phyloP scores from a whole-genome alignment of 1,140 invertebrate genomes.

The Drosophila murphyi region DNA sequence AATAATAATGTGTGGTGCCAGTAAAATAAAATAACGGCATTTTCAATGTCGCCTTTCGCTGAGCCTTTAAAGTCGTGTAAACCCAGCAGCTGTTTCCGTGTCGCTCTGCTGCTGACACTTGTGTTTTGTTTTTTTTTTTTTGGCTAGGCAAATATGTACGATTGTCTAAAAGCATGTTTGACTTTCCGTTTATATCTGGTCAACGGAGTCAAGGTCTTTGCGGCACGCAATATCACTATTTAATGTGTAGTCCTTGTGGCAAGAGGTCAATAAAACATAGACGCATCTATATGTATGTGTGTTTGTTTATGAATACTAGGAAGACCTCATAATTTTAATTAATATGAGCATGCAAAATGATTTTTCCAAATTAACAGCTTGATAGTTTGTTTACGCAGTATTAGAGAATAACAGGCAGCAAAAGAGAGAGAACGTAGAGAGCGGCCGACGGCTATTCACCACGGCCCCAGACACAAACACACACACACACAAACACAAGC shows the following conservation, averaged over 20 bases:
- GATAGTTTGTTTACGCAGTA: constrained; percentile 65
- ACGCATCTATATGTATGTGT: not conserved
- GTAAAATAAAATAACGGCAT: not conserved
- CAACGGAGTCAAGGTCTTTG: constrained; percentile 66
- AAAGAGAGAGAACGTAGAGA: constrained; percentile 10
- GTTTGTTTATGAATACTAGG: constrained; percentile 1
- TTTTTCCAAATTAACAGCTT: constrained; percentile 46
- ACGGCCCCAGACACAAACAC: constrained; percentile 14
- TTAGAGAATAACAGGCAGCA: constrained; percentile 18
- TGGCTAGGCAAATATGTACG: constrained; percentile 25
- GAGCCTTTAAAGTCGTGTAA: constrained; percentile 43
- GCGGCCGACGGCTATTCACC: constrained; percentile 22
- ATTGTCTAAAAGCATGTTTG: constrained; percentile 45
- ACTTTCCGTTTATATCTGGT: constrained; percentile 70
- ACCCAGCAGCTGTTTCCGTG: constrained; percentile 68
- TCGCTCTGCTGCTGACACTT: constrained; percentile 36
- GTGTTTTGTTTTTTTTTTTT: constrained; percentile 56
- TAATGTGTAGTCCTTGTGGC: constrained; percentile 59
- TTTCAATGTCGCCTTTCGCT: constrained; percentile 6
- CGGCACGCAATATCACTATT: constrained; percentile 73
- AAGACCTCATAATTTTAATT: constrained; percentile 31
- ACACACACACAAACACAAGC: constrained; percentile 3
- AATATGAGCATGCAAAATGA: constrained; percentile 36
- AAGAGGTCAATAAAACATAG: constrained; percentile 8
- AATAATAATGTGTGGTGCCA: constrained; percentile 70